A percentile compares a stretch with the other conserved stretches of the same genome.
Conservation (phyloP, 2,113 vertebrate species). For the Phaethornis superciliosus region DNA sequence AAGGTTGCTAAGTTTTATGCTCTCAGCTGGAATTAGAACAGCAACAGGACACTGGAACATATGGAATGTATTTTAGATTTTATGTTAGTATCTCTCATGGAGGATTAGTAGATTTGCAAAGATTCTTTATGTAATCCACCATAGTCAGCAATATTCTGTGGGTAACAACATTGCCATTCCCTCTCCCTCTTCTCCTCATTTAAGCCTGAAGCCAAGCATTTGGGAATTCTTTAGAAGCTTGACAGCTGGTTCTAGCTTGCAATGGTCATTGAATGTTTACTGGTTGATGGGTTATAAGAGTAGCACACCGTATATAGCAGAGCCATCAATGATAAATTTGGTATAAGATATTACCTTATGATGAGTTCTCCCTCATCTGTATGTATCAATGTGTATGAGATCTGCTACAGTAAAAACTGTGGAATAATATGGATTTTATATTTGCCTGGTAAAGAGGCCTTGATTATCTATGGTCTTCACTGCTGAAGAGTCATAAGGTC, state of each 20-base stretch:
- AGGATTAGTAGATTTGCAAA: constrained; percentile 74
- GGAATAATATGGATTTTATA: constrained; percentile 63
- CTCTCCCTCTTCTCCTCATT: not conserved
- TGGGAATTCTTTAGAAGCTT: constrained; percentile 65
- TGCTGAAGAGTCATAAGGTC: not conserved
- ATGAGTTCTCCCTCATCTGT: constrained; percentile 35
- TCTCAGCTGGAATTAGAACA: constrained; percentile 75
- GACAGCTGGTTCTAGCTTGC: constrained; percentile 67
- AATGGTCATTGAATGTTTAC: constrained; percentile 64
- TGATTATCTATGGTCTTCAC: constrained; percentile 49
- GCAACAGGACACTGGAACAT: constrained; percentile 74
- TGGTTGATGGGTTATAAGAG: constrained; percentile 73
- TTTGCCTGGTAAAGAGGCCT: constrained; percentile 38
- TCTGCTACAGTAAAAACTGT: constrained; percentile 53
- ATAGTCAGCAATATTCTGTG: not conserved
- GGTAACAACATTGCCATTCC: not conserved
- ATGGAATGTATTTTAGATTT: constrained; percentile 76
- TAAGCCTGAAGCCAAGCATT: constrained; percentile 60
- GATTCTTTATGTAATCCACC: constrained; percentile 52
- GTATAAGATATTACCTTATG: constrained; percentile 57
- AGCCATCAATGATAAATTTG: constrained; percentile 57
- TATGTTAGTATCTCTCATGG: constrained; percentile 73
- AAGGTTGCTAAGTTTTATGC: constrained; percentile 80
- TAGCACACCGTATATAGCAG: constrained; percentile 32
- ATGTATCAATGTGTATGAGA: constrained; percentile 47